phyloP scores from a whole-genome alignment of 2,113 vertebrate genomes.

The Myrmophylax atrothorax region DNA sequence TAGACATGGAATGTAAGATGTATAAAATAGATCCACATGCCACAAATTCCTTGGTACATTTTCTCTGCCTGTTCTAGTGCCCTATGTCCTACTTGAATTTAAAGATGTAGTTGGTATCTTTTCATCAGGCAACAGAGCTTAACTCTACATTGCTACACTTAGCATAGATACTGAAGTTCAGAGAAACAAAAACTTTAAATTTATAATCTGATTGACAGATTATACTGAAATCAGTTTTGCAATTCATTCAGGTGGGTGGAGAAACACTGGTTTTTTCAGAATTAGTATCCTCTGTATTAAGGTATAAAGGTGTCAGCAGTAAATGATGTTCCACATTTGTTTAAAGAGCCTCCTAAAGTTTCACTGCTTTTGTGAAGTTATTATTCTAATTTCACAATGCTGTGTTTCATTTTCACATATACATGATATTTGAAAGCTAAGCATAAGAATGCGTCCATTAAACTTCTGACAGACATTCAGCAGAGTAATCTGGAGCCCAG shows the following conservation, averaged over 20 bases:
- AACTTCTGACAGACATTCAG: background rate
- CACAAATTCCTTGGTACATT: background rate
- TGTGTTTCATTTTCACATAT: background rate
- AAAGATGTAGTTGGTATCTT: background rate
- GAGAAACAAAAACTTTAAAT: background rate
- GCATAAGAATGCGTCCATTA: background rate
- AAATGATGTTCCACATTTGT: background rate
- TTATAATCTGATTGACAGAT: background rate
- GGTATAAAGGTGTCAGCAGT: background rate
- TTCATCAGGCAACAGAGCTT: background rate
- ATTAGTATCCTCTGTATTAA: background rate
- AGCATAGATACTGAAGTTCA: background rate
- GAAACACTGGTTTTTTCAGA: background rate
- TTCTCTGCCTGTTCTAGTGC: background rate
- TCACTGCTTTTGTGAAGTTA: background rate
- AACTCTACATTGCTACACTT: background rate
- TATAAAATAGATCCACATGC: background rate
- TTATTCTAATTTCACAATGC: background rate
- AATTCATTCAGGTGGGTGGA: background rate
- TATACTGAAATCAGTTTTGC: background rate
- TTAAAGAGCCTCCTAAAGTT: background rate
- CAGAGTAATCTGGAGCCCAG: background rate
- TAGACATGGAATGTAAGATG: background rate
- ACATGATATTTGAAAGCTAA: background rate
- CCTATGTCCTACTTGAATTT: background rate